Evolutionary conservation across 2,797 vertebrate species (phyloP), one percentile per base, ranked within the genome.

Genomic region (Microhierax caerulescens): DNA sequence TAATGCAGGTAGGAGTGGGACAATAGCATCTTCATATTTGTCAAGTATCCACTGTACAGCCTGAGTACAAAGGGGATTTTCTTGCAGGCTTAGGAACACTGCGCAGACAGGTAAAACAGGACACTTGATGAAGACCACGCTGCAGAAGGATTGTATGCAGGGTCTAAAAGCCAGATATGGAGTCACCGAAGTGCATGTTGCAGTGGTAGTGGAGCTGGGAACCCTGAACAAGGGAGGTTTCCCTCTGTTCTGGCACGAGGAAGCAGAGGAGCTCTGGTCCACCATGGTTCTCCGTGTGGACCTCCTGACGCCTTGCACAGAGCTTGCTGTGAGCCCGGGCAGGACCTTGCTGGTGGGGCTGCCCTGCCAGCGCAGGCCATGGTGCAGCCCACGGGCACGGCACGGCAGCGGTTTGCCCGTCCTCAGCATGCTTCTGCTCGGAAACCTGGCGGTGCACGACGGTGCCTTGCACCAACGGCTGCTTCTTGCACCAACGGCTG

Each of bases 121-220:
- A 23, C n/a, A 7, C 45, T 68, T 2, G 2, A 1, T 60, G 37
- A 36, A 78, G 37, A 72, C 32, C 36, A 7, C 2, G 2, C n/a
- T 41, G 0, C 2, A 43, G 30, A 36, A 41, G 54, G 41, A 8
- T n/a, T 39, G 8, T 57, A 2, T 54, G 27, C 3, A 0, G 2
- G 2, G 28, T 48, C 61, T 65, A 3, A 37, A 69, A 79, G 32
- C 36, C 24, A 37, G 28, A 23, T 50, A 8, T 0, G 5, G 67
- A 32, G 27, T 32, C 32, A 12, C 30, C 30, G 63, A 72, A 51
- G 16, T 10, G 34, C 32, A 11, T 3, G 1, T 60, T 4, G 2
- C 25, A 17, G 41, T 21, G 34, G 7, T 11, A 25, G 74, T 0
- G 1, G 70, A 53, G 63, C 48, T 75, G 74, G 70, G 53, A 82